Evolutionary conservation across 2,797 vertebrate species (phyloP).

Genomic region (Sebastes vulpes): DNA sequence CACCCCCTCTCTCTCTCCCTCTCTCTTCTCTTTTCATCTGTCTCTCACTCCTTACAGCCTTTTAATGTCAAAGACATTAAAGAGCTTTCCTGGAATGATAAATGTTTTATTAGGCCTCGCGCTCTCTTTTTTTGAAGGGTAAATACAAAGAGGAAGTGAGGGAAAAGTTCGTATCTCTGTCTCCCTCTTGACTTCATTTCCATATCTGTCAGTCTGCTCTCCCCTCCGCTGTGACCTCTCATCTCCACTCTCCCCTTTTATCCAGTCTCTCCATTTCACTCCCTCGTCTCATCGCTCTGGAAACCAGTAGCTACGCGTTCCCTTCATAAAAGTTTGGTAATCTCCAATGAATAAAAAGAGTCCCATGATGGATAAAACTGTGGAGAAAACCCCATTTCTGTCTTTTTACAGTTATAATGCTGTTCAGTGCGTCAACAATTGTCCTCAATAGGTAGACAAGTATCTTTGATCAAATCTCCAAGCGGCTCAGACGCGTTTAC

Average conservation of each 20-base stretch:
- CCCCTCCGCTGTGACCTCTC: constrained; percentile 68
- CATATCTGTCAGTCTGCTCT: constrained; percentile 76
- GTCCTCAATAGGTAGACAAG: constrained; percentile 41
- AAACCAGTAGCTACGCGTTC: constrained; percentile 42
- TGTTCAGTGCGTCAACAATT: constrained; percentile 11
- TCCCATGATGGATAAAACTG: constrained; percentile 3
- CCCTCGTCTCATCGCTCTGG: constrained; percentile 33
- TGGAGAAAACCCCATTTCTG: not conserved
- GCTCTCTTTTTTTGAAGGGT: constrained; percentile 77
- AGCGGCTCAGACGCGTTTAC: constrained; percentile 44
- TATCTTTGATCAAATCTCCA: constrained; percentile 55
- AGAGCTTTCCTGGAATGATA: constrained; percentile 84
- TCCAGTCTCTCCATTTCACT: constrained; percentile 42
- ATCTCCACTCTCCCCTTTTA: constrained; percentile 59
- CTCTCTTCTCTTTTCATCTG: constrained; percentile 45
- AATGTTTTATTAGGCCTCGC: constrained; percentile 85
- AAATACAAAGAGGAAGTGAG: constrained; percentile 82
- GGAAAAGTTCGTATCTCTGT: constrained; percentile 69
- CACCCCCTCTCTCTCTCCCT: not conserved
- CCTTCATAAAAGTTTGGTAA: constrained; percentile 29
- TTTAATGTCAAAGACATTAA: constrained; percentile 83
- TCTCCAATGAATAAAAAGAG: constrained; percentile 10
- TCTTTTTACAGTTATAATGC: constrained; percentile 16
- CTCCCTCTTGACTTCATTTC: constrained; percentile 76
- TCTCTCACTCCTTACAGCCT: constrained; percentile 54